Percentiles rank a stretch among this genome's conserved stretches.
These are phyloP conservation scores for Alca torda DNA, from an alignment of 2,797 vertebrate species.

Conservation along the genomic window DNA sequence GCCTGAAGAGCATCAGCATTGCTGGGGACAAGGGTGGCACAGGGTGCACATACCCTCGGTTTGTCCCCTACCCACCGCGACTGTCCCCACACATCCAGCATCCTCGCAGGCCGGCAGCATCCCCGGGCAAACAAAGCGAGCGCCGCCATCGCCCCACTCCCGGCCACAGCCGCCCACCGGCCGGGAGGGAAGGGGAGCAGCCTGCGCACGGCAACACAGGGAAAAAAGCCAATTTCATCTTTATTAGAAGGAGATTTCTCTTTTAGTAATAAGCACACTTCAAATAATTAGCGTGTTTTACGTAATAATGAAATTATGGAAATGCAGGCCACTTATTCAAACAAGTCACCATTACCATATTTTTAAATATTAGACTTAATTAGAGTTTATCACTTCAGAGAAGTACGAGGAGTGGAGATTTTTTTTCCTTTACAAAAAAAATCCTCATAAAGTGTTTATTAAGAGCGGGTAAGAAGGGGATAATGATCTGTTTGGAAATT, in stretches of 20 bases:
- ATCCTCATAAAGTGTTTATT: conserved; percentile 99
- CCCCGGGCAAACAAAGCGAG: conserved; percentile 34
- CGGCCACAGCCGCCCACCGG: conserved; percentile 29
- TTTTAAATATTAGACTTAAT: conserved; percentile 99
- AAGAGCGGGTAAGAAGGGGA: conserved; percentile 94
- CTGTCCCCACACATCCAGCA: neutral
- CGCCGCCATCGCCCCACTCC: neutral
- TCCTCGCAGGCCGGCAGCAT: neutral
- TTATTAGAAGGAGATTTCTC: conserved; percentile 95
- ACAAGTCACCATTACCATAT: conserved; percentile 93
- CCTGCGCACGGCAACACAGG: conserved; percentile 50
- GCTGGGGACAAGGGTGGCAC: neutral
- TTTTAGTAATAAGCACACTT: conserved; percentile 89
- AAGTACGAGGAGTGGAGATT: conserved; percentile 87
- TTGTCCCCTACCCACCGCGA: neutral
- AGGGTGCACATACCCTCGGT: neutral
- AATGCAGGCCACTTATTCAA: conserved; percentile 92
- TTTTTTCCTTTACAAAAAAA: conserved; percentile 84
- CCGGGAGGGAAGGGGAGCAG: conserved; percentile 71
- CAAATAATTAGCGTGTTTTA: conserved; percentile 99
- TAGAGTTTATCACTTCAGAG: conserved; percentile 93
- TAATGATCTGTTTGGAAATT: conserved; percentile 99
- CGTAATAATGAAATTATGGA: conserved; percentile 98
- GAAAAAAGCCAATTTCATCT: conserved; percentile 89
- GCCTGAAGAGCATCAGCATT: neutral